Conservation (phyloP, 2,888 invertebrate species). For the Hypolimnas misippus region DNA sequence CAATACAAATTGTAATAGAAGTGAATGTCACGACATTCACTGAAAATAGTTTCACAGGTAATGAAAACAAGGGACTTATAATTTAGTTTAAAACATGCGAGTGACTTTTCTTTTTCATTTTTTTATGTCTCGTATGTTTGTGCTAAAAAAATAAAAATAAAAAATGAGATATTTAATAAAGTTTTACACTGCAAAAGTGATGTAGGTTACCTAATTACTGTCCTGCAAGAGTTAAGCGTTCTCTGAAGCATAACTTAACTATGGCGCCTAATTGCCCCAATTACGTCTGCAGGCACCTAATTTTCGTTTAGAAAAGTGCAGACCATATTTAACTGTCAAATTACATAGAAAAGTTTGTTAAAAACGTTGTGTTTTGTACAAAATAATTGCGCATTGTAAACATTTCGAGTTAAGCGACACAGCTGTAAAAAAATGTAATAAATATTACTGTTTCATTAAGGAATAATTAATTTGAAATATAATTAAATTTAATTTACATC, state of each 20-base stretch:
- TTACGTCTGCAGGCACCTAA: conserved; percentile 25
- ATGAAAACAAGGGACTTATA: neutral
- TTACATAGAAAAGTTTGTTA: conserved; percentile 30
- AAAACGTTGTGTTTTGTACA: conserved; percentile 22
- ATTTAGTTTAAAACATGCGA: no score
- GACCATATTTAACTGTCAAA: conserved; percentile 30
- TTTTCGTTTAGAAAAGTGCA: conserved; percentile 31
- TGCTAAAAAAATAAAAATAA: neutral
- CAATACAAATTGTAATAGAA: neutral
- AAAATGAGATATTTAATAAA: conserved; percentile 13
- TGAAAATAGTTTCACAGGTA: neutral
- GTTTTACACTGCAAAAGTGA: conserved; percentile 19
- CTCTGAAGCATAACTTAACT: conserved; percentile 24
- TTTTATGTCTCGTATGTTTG: neutral
- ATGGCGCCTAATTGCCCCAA: conserved; percentile 32
- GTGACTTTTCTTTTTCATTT: neutral
- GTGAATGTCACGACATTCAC: neutral
- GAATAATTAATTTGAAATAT: neutral
- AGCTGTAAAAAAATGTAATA: conserved; percentile 18
- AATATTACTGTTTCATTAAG: neutral
- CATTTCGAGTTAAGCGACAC: conserved; percentile 17
- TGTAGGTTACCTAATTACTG: conserved; percentile 33
- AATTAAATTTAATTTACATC: neutral
- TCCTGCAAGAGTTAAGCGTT: conserved; percentile 17
- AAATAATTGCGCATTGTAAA: conserved; percentile 23